phyloP scores from a whole-genome alignment of 2,797 vertebrate species.

The Holocentrus rufus region DNA sequence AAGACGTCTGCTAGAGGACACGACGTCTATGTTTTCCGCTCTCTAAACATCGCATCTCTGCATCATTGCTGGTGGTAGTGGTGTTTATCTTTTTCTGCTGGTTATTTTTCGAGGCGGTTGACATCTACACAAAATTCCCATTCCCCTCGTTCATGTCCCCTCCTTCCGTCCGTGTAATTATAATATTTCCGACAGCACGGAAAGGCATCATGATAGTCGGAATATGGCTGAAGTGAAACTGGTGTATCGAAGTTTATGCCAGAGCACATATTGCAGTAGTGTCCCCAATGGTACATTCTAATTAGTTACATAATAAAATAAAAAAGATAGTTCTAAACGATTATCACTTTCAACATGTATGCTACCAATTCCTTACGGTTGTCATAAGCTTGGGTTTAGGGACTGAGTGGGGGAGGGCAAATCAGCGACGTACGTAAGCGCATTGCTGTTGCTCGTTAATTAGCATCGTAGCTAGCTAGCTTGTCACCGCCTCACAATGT shows the following conservation, averaged over 20 bases:
- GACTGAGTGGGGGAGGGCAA: neutral
- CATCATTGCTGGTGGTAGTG: too few species aligned
- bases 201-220: conserved; percentile 35
- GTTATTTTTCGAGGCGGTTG: too few species aligned
- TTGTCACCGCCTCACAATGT: conserved; percentile 35
- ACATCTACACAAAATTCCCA: too few species aligned
- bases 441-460: conserved; percentile 20
- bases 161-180: accelerated
- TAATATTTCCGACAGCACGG: neutral
- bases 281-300: neutral
- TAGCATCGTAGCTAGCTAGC: conserved; percentile 39
- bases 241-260: conserved; percentile 49
- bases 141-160: too few species aligned
- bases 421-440: conserved; percentile 18
- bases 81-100: too few species aligned
- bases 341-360: neutral
- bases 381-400: neutral
- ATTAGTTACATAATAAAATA: neutral
- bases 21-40: too few species aligned
- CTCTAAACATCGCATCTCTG: too few species aligned
- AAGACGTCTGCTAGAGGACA: too few species aligned
- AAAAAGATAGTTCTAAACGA: neutral
- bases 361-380: accelerated
- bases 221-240: conserved; percentile 31
- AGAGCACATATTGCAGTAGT: conserved; percentile 23